Evolutionary conservation across 2,888 invertebrate genomes (phyloP), one percentile per base, ranked within the genome.

Genomic region (Drosophila gaucha): DNA sequence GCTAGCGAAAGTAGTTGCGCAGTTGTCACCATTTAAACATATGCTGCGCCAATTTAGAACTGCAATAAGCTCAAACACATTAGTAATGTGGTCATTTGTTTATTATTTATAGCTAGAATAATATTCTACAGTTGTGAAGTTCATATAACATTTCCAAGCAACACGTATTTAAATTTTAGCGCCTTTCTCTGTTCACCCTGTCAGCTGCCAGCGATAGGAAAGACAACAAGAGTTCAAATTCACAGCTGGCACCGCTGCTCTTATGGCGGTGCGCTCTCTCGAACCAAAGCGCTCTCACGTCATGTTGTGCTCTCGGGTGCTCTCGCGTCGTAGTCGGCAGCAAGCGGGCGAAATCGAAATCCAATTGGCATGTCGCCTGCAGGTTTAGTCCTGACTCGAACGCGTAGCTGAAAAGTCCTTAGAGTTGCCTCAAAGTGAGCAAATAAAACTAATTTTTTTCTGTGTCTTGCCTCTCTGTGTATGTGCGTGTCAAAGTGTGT

Each of bases 351-450:
- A 52, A 64, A 52, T 64, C 39, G 51, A 58, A 74, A 72, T 55
- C 30, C 36, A 67, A 71, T 67, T 68, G 60, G 43, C 46, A 51
- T 68, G 43, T 74, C 52, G 67, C 57, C 46, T 64, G 62, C 35
- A 54, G 60, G 52, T 72, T 80, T 72, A 87, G 86, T 87, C 79
- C 89, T 84, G 72, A 69, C 72, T 87, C 72, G 79, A 60, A 84
- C 85, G 86, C 80, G 79, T 69, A 78, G 58, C 72, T 68, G 75
- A 69, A 78, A 80, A 79, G 90, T 90, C 75, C 74, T 78, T 63
- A 16, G 4, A 65, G 46, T 35, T 35, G 12, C 8, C 55, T 35
- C 31, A 59, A 65, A 67, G 76, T 86, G 76, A 67, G 86, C 66
- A 67, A 56, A 64, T 51, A 22, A 20, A 30, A 44, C 6, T 16